Conservation (phyloP, 2,797 vertebrate genomes). For the Furcifer pardalis region DNA sequence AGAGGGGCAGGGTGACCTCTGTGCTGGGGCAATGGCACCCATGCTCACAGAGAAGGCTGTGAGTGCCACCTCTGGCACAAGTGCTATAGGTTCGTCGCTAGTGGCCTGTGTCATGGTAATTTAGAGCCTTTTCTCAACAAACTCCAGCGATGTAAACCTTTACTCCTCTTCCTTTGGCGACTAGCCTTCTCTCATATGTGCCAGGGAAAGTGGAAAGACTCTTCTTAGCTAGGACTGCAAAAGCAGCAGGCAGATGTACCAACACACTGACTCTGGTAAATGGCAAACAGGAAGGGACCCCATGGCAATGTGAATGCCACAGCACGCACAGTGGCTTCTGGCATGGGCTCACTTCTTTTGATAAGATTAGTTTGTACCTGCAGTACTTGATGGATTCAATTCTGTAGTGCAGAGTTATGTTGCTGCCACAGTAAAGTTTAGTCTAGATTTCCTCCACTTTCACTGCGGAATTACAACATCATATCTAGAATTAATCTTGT, state of each 20-base stretch:
- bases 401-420: background rate
- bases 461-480: too few relatives aligned
- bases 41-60: too few relatives aligned
- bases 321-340: background rate
- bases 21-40: too few relatives aligned
- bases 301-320: too few relatives aligned
- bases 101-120: background rate
- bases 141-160: background rate
- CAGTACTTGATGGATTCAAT: background rate
- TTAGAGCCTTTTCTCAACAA: background rate
- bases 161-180: background rate
- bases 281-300: background rate
- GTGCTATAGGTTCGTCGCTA: too few relatives aligned
- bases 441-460: background rate
- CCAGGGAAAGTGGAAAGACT: background rate
- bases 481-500: too few relatives aligned
- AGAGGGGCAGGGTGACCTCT: too few relatives aligned
- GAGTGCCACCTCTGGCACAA: too few relatives aligned
- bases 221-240: background rate
- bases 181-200: too few relatives aligned
- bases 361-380: background rate
- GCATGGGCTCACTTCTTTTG: background rate
- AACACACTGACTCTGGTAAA: background rate
- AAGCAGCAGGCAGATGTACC: background rate
- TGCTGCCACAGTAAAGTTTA: background rate